Evolutionary conservation across 2,888 invertebrate species (phyloP).

Genomic region (Stegophylla sp.): DNA sequence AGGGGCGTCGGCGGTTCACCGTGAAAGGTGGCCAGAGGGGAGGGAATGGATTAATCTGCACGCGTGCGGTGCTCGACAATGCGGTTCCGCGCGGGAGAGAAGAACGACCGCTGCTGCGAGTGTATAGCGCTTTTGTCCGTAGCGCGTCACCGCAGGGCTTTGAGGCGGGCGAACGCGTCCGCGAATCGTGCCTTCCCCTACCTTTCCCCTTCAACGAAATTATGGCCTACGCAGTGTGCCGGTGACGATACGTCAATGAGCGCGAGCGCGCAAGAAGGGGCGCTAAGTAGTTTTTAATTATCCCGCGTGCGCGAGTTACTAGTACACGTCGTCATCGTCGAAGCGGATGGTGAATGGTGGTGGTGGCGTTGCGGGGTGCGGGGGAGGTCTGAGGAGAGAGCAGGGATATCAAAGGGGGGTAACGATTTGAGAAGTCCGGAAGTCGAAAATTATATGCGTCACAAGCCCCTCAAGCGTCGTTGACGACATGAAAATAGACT

Average conservation of each 20-base stretch:
- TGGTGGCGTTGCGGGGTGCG: no score
- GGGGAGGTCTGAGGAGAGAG: no score
- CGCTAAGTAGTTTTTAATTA: slow-evolving; percentile 27
- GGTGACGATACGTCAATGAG: not conserved
- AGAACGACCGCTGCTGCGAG: not conserved
- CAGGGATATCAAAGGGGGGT: no score
- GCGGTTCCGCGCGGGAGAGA: not conserved
- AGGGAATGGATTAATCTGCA: not conserved
- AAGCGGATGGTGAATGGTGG: no score
- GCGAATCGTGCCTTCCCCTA: not conserved
- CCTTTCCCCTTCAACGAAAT: not conserved
- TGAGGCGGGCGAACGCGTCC: not conserved
- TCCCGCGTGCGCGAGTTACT: not conserved
- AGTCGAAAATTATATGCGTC: no score
- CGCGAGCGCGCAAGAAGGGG: no score
- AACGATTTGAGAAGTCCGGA: no score
- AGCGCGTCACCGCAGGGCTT: not conserved
- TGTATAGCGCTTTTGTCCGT: not conserved
- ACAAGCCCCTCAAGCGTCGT: no score
- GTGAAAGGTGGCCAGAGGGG: no score
- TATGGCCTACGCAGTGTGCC: not conserved
- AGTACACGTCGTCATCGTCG: no score
- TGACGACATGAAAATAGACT: no score
- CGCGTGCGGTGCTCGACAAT: not conserved
- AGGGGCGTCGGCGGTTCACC: no score